Base-by-base conservation (phyloP, 2,888 invertebrate genomes). In the Oxyscelio sp. region DNA sequence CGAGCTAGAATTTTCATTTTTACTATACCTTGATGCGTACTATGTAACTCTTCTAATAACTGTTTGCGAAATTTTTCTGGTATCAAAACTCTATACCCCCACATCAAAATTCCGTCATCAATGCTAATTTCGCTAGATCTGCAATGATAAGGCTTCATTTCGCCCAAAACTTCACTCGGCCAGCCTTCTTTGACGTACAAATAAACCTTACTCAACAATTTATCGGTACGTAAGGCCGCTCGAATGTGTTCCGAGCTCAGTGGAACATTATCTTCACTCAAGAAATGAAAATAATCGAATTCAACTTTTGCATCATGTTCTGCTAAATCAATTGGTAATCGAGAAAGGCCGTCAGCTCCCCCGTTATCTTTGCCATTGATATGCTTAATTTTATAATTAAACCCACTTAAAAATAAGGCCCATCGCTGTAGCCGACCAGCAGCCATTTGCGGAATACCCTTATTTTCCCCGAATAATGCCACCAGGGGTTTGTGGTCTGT, bases 401-500 rank as follows among this genome's bases (percentile, higher is more conserved):
- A 85, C 0, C 73, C 58, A 22, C 56, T n/a, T n/a, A n/a, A n/a
- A n/a, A n/a, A n/a, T n/a, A n/a, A n/a, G n/a, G n/a, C n/a, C n/a
- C n/a, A n/a, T 82, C 77, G 59, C 19, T 81, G 73, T 2, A 85
- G 56, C 0, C 84, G 54, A 38, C 84, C 77, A 0, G 77, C 80
- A 0, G 80, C 80, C 75, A 80, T 84, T 11, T 34, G 56, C 0
- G 71, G 80, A 17, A 84, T 80, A 11, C 66, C 71, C 17, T 77
- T 84, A 19, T 84, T 2, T 43, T 85, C 81, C 8, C 80, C 80
- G 27, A 85, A 85, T 13, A 85, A 58, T 4, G 77, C 84, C 4
- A 78, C n/a, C n/a, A 92, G 77, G 4, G 91, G 92, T 66, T 92
- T 92, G 70, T 92, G 92, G 77, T 93, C 92, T 0, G 90, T 88